phyloP scores from a whole-genome alignment of 2,888 invertebrate genomes.

The Aethes cnicana region DNA sequence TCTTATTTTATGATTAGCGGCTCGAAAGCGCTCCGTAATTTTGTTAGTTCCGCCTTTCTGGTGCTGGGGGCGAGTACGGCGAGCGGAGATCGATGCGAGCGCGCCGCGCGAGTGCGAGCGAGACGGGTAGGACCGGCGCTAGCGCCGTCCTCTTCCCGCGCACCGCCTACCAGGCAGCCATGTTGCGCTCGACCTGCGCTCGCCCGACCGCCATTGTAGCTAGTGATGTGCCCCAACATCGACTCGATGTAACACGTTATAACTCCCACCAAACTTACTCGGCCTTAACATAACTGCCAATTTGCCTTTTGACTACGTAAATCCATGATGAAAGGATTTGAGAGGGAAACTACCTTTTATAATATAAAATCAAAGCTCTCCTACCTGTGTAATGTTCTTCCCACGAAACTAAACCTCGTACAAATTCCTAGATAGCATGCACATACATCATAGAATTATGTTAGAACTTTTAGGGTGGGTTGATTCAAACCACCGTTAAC shows the following conservation, averaged over 20 bases:
- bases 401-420: too few species aligned
- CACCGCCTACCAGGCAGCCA: constrained; percentile 82
- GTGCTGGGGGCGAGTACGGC: constrained; percentile 80
- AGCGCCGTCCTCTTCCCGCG: constrained; percentile 69
- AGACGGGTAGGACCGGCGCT: constrained; percentile 57
- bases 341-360: background rate
- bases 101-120: constrained; percentile 72
- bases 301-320: constrained; percentile 11
- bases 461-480: too few species aligned
- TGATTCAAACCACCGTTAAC: too few species aligned
- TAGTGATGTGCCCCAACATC: constrained; percentile 70
- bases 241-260: constrained; percentile 56
- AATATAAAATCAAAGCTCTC: too few species aligned
- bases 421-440: too few species aligned
- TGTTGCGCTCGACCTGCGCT: constrained; percentile 83
- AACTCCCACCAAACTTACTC: constrained; percentile 19
- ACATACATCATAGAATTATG: too few species aligned
- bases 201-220: constrained; percentile 81
- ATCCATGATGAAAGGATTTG: too few species aligned
- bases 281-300: constrained; percentile 23
- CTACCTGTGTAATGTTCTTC: too few species aligned
- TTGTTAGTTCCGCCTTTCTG: constrained; percentile 83
- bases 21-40: constrained; percentile 83
- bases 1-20: constrained; percentile 83
- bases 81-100: constrained; percentile 81